A percentile compares a stretch with the other conserved stretches of the same genome.
Conservation (phyloP, 2,888 invertebrate species). For the Heliothis peltigera region DNA sequence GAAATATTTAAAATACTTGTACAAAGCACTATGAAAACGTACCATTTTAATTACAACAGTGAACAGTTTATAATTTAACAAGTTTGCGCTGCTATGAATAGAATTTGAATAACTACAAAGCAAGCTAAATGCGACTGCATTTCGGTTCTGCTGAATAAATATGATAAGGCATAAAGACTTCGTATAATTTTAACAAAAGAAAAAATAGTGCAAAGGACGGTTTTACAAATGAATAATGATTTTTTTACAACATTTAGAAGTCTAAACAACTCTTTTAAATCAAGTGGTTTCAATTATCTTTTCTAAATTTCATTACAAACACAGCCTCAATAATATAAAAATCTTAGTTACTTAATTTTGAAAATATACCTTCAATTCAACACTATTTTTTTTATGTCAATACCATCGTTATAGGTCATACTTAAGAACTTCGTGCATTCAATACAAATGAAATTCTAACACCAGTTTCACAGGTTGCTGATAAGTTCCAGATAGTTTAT, state of each 20-base stretch:
- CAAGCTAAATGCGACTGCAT: neutral
- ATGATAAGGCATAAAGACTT: neutral
- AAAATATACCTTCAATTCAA: too few relatives aligned
- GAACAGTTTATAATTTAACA: conserved; percentile 14
- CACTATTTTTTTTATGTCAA: too few relatives aligned
- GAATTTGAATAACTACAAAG: conserved; percentile 22
- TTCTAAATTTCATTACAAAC: too few relatives aligned
- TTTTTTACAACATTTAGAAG: neutral
- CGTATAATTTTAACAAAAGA: neutral
- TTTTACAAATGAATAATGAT: neutral
- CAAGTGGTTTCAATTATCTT: too few relatives aligned
- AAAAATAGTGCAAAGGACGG: neutral
- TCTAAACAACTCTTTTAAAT: too few relatives aligned
- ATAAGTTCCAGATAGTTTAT: too few relatives aligned
- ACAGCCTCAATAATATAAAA: too few relatives aligned
- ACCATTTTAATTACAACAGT: conserved; percentile 15
- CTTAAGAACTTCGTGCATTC: too few relatives aligned
- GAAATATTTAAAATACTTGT: conserved; percentile 8
- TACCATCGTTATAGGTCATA: too few relatives aligned
- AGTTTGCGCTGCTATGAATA: conserved; percentile 15
- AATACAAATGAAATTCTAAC: too few relatives aligned
- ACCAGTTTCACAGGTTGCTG: too few relatives aligned
- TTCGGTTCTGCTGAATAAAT: conserved; percentile 16
- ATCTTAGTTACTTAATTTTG: too few relatives aligned
- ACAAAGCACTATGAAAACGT: neutral